Conservation (phyloP, 2,113 vertebrate species). For the Puma concolor region DNA sequence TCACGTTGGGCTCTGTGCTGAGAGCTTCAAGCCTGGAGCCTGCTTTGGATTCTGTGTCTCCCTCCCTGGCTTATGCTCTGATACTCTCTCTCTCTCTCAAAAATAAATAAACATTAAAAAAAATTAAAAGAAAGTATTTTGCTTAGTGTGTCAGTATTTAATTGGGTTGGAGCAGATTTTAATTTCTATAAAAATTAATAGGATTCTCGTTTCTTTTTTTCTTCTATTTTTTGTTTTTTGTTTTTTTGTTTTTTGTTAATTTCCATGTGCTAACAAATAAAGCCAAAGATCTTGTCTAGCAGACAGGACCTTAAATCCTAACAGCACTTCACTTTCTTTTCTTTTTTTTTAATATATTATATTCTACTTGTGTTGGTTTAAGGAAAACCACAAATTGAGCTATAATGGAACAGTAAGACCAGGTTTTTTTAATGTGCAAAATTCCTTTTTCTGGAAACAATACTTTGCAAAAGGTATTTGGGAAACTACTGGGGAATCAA, state of each 20-base stretch:
- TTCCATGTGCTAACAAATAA: not conserved
- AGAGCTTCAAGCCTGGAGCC: no score
- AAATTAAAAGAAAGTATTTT: not conserved
- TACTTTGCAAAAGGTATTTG: not conserved
- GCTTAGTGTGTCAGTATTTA: not conserved
- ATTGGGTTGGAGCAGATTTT: not conserved
- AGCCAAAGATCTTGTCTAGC: not conserved
- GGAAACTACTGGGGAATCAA: not conserved
- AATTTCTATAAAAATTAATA: not conserved
- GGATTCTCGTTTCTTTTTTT: not conserved
- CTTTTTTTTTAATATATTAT: not conserved
- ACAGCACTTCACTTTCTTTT: not conserved
- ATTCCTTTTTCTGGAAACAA: not conserved
- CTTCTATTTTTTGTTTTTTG: no score
- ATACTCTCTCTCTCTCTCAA: no score
- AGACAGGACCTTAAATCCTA: not conserved
- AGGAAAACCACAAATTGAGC: not conserved
- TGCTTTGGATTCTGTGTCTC: no score
- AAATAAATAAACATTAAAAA: no score
- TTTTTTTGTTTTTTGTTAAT: not conserved
- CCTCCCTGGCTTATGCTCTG: no score
- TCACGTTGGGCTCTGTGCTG: no score
- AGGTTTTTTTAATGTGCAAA: not conserved
- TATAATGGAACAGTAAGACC: not conserved
- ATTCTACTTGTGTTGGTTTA: not conserved